Conservation (phyloP, 1,140 invertebrate genomes). For the Caerostris darwini region DNA sequence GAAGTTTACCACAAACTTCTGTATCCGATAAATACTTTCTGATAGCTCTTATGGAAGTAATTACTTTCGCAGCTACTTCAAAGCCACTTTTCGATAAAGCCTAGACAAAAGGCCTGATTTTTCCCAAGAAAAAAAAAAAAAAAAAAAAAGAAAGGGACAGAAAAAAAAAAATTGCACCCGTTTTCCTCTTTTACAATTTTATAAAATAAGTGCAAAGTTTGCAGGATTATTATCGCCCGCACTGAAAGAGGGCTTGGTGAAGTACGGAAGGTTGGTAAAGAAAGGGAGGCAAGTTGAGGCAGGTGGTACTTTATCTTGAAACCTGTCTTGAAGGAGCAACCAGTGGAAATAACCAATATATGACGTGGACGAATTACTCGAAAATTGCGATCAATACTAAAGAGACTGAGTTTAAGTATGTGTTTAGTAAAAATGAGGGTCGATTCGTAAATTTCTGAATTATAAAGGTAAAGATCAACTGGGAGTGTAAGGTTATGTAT, state of each 20-base stretch:
- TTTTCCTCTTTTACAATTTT: not conserved
- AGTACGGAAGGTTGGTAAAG: not conserved
- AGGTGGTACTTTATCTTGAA: slow-evolving; percentile 21
- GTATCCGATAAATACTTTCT: slow-evolving; percentile 30
- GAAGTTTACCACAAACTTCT: slow-evolving; percentile 57
- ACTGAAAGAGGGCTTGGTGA: not conserved
- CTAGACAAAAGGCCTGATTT: not conserved
- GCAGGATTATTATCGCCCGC: not conserved
- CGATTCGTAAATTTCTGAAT: no score
- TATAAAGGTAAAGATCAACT: no score
- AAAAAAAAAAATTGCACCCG: not conserved
- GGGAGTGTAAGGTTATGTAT: no score
- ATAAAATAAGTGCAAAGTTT: slow-evolving; percentile 44
- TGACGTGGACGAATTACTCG: slow-evolving; percentile 34
- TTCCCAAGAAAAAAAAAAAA: not conserved
- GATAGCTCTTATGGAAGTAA: slow-evolving; percentile 59
- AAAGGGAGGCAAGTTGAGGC: not conserved
- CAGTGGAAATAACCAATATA: slow-evolving; percentile 1
- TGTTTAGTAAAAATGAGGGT: not conserved
- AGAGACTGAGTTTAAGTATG: not conserved
- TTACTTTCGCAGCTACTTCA: slow-evolving; percentile 46
- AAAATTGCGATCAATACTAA: not conserved
- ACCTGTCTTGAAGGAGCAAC: not conserved
- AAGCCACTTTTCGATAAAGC: slow-evolving; percentile 5
- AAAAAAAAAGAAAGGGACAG: not conserved